phyloP scores from a whole-genome alignment of 53 echinoderm and acorn worm species.

The Hippasteria phrygiana region DNA sequence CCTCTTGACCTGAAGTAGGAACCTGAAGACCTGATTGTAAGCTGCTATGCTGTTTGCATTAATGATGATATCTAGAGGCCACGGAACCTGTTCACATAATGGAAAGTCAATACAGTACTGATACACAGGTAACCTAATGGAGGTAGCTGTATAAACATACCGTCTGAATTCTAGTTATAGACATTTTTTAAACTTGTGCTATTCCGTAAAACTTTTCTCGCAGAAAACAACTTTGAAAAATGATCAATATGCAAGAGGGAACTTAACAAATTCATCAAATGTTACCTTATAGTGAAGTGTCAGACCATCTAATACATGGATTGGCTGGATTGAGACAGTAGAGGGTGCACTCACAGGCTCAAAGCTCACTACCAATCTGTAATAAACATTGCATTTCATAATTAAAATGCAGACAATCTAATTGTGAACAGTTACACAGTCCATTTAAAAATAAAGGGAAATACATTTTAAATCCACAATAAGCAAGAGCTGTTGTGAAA shows the following conservation, averaged over 20 bases:
- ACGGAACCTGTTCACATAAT: slow-evolving; percentile 69
- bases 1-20: slow-evolving; percentile 87
- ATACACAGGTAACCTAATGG: too few species aligned
- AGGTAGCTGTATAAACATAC: too few species aligned
- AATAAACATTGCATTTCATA: neutral
- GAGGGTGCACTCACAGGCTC: slow-evolving; percentile 58
- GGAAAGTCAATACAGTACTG: neutral
- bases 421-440: too few species aligned
- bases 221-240: too few species aligned
- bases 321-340: slow-evolving; percentile 74
- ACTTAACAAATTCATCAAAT: too few species aligned
- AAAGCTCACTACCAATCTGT: slow-evolving; percentile 75
- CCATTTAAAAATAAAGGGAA: too few species aligned
- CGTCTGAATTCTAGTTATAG: too few species aligned
- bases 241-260: neutral
- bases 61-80: slow-evolving; percentile 85
- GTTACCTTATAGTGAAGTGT: slow-evolving; percentile 90
- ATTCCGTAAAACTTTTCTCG: too few species aligned
- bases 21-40: slow-evolving; percentile 84
- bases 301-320: slow-evolving; percentile 81
- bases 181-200: too few species aligned
- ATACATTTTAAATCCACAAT: too few species aligned
- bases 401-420: too few species aligned
- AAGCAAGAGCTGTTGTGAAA: too few species aligned
- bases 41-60: slow-evolving; percentile 42